Evolutionary conservation across 2,113 vertebrate species (phyloP).

Genomic region (Thomomys bottae): DNA sequence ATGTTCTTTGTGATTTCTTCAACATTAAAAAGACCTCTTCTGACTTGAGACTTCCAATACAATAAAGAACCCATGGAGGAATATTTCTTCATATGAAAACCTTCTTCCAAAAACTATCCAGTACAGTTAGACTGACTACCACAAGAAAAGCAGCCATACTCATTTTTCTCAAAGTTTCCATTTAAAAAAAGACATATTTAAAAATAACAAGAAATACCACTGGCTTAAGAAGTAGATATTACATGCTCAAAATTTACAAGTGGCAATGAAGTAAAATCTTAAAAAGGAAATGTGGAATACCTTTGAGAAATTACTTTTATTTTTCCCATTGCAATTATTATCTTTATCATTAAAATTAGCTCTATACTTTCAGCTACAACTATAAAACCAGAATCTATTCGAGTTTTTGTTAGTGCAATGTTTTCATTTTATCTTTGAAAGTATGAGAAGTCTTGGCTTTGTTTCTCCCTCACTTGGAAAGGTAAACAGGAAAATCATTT

Average conservation of each 20-base stretch:
- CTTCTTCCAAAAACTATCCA: background rate
- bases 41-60: background rate
- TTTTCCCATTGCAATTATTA: background rate
- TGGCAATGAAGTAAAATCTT: conserved; percentile 19
- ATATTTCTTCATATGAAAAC: background rate
- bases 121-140: background rate
- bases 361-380: background rate
- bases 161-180: background rate
- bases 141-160: background rate
- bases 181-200: background rate
- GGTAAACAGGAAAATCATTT: conserved; percentile 23
- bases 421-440: conserved; percentile 39
- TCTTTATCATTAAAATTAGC: conserved; percentile 2
- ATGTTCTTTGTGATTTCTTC: background rate
- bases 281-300: background rate
- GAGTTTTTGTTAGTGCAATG: background rate
- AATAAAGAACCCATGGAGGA: background rate
- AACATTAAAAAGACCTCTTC: background rate
- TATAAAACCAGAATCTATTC: background rate
- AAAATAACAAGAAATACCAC: background rate
- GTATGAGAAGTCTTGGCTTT: background rate
- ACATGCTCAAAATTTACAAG: background rate
- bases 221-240: background rate
- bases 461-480: background rate
- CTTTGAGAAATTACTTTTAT: conserved; percentile 1